Base-by-base conservation (phyloP, 2,113 vertebrate species). In the Pyxicephalus adspersus region DNA sequence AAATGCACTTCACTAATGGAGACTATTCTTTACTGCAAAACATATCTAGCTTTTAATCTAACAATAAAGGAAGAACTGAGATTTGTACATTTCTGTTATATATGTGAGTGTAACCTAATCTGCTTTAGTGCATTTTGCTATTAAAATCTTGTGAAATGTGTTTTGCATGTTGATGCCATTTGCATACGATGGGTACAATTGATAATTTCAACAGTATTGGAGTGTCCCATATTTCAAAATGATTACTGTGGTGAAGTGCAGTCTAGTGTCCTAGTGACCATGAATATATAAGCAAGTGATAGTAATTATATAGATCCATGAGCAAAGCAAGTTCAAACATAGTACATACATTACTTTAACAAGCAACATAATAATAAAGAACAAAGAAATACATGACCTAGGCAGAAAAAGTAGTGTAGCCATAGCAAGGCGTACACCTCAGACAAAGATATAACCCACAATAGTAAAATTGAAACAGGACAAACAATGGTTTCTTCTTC, bases 1-100 rank as follows among this genome's bases (percentile, higher is more conserved):
- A 79, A 79, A 79, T 58, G 65, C 77, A 70, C 52, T 79, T 38
- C 34, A 61, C 65, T 79, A 79, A 79, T 79, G 65, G 65, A 79
- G 55, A 79, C 64, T 26, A 79, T 70, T 70, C 65, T 70, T 79
- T 54, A 79, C 70, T 50, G 55, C 54, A 68, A 58, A 79, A 79
- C 76, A 70, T 68, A 60, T 57, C 65, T 79, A 61, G 77, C 65
- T 67, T 68, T 79, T 79, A 68, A 79, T 79, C 65, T 79, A 70
- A 70, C 77, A 79, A 58, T 60, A 70, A 79, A 57, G 67, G 54
- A 79, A 70, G 77, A 55, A 50, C 29, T 29, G 54, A 58, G 55
- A 79, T 61, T 68, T 70, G 65, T 55, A 79, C 65, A 50, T 79
- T 79, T 61, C 38, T 79, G 52, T 78, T 58, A 70, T 70, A 45